These are phyloP conservation scores for Zapus hudsonius DNA, from an alignment of 2,113 vertebrate genomes.

Conservation along the genomic window DNA sequence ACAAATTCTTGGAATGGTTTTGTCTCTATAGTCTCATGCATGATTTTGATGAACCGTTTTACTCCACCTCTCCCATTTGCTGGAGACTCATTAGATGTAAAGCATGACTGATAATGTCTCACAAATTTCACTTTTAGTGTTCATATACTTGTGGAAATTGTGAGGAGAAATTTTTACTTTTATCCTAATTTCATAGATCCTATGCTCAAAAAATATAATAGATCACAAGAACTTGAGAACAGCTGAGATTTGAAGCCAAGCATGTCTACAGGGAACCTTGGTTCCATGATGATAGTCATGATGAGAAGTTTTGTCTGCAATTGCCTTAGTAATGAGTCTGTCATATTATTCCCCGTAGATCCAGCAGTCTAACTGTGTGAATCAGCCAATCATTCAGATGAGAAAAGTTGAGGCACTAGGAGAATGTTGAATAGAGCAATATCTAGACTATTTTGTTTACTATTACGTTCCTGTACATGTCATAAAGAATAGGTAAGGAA, in stretches of 20 bases:
- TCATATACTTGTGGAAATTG: not conserved
- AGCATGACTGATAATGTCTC: not conserved
- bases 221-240: not conserved
- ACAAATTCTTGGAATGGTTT: not conserved
- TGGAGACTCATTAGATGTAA: not conserved
- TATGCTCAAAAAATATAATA: not conserved
- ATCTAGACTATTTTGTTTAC: too few species aligned
- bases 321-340: not conserved
- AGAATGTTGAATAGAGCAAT: not conserved
- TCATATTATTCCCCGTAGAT: not conserved
- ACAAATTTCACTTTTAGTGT: conserved; percentile 5
- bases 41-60: not conserved
- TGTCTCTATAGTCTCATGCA: not conserved
- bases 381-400: not conserved
- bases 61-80: not conserved
- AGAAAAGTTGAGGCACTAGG: not conserved
- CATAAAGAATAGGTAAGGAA: too few species aligned
- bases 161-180: not conserved
- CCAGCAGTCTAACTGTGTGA: not conserved
- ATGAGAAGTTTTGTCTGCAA: rapidly evolving
- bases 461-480: too few species aligned
- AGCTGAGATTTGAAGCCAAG: not conserved
- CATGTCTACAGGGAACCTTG: too few species aligned
- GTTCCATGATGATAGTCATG: not conserved
- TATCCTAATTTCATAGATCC: not conserved